Evolutionary conservation across 2,113 vertebrate genomes (phyloP).

Genomic region (Pelobates fuscus): DNA sequence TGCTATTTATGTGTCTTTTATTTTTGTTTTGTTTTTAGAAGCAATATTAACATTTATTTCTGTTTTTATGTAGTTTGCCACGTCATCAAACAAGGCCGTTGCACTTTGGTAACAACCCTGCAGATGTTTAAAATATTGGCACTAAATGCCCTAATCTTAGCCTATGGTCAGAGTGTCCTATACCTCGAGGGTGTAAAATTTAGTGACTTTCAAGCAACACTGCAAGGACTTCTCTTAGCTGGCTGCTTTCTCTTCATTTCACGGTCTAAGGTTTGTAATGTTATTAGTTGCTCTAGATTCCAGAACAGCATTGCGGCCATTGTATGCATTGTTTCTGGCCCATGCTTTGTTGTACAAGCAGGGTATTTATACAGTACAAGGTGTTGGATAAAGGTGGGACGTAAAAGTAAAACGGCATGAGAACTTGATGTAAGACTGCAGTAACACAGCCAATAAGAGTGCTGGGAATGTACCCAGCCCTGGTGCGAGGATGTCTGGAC

Average conservation of each 20-base stretch:
- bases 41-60: not conserved
- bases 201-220: constrained; percentile 93
- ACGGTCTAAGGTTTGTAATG: constrained; percentile 84
- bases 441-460: too few relatives aligned
- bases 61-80: constrained; percentile 80
- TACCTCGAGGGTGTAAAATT: constrained; percentile 96
- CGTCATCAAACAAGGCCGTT: constrained; percentile 96
- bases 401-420: too few relatives aligned
- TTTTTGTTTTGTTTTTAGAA: too few relatives aligned
- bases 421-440: too few relatives aligned
- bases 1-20: too few relatives aligned
- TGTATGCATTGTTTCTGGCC: too few relatives aligned
- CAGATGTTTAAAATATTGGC: constrained; percentile 99
- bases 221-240: constrained; percentile 91
- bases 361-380: too few relatives aligned
- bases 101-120: constrained; percentile 91
- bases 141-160: constrained; percentile 90
- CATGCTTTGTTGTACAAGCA: too few relatives aligned
- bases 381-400: too few relatives aligned
- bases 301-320: too few relatives aligned
- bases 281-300: not conserved
- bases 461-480: too few relatives aligned
- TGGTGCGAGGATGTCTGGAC: too few relatives aligned
- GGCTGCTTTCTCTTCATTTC: constrained; percentile 99
- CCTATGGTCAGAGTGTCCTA: constrained; percentile 96